Evolutionary conservation across 1,140 invertebrate species (phyloP), one percentile per base, ranked within the genome.

Genomic region (Pantala flavescens): DNA sequence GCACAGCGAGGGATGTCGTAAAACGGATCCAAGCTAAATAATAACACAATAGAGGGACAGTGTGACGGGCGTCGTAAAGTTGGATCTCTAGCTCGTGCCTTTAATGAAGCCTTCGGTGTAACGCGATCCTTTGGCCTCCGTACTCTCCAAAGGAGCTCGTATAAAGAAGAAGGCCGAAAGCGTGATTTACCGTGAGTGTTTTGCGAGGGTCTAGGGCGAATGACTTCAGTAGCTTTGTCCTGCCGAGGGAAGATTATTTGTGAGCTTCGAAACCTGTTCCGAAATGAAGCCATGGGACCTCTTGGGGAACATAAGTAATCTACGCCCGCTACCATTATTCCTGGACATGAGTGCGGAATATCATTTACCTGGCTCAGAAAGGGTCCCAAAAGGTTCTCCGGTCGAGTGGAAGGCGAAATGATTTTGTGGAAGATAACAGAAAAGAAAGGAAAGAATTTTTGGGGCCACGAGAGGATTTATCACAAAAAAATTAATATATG

Each of bases 401-500:
- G 49, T 63, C 5, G 12, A 21, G 49, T 14, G 49, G 49, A 16
- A 19, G 49, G 49, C 49, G n/a, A 16, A 63, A 63, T 63, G 49
- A 63, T 63, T 63, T 63, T 63, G 49, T 63, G 12, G n/a, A 14
- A 63, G 49, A 63, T 63, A 63, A 63, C 3, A 21, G 49, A 19
- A 63, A 63, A 12, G n/a, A 63, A 63, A 14, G 49, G n/a, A 63
- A 63, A 12, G 49, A 21, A 63, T 63, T 21, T 63, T 63, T 5
- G 49, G n/a, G n/a, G 49, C 12, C 49, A 63, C 1, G 12, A 16
- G 49, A 12, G n/a, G 12, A 63, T 63, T 63, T 63, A 63, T 63
- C n/a, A 19, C 49, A 63, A 63, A 63, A 36, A 63, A 63, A 63
- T 63, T 16, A 63, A 63, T 63, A 63, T 63, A 63, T 63, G 28